Percentiles rank a stretch among this genome's conserved stretches.
These are phyloP conservation scores for Cistogaster globosa DNA, from an alignment of 2,888 invertebrate species.

Conservation along the genomic window DNA sequence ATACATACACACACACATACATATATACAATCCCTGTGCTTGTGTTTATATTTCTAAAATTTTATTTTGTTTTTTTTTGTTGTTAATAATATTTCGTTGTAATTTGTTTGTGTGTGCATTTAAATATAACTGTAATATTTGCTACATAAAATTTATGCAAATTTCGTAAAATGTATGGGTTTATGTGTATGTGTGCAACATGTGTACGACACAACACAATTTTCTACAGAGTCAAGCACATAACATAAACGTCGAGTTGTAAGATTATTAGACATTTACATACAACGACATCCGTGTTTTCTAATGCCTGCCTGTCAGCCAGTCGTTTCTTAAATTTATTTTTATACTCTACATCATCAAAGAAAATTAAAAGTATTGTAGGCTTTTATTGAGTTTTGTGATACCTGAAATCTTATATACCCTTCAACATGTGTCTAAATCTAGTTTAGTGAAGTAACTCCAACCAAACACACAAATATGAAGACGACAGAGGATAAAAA, in stretches of 20 bases:
- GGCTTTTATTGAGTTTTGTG: background rate
- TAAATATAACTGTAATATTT: conserved; percentile 62
- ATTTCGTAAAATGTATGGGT: conserved; percentile 53
- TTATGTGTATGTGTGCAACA: background rate
- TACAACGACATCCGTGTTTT: conserved; percentile 63
- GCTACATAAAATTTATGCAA: conserved; percentile 64
- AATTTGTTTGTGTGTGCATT: conserved; percentile 57
- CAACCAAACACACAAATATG: no score
- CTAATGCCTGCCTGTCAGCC: conserved; percentile 36
- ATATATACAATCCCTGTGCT: background rate
- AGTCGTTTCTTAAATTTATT: conserved; percentile 20
- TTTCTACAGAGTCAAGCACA: conserved; percentile 58
- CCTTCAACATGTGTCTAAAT: no score
- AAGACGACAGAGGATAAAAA: no score
- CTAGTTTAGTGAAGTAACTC: no score
- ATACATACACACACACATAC: background rate
- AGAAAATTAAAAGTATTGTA: background rate
- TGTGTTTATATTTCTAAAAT: background rate
- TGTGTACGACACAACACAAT: conserved; percentile 36
- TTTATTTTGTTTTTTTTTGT: background rate
- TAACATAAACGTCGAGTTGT: conserved; percentile 61
- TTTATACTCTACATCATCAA: background rate
- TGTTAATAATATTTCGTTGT: conserved; percentile 41
- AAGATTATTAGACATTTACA: conserved; percentile 69
- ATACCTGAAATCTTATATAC: no score